Percentiles rank a stretch among this genome's conserved stretches.
Conservation (phyloP, 2,888 invertebrate species). For the Lamellibrachia satsuma region DNA sequence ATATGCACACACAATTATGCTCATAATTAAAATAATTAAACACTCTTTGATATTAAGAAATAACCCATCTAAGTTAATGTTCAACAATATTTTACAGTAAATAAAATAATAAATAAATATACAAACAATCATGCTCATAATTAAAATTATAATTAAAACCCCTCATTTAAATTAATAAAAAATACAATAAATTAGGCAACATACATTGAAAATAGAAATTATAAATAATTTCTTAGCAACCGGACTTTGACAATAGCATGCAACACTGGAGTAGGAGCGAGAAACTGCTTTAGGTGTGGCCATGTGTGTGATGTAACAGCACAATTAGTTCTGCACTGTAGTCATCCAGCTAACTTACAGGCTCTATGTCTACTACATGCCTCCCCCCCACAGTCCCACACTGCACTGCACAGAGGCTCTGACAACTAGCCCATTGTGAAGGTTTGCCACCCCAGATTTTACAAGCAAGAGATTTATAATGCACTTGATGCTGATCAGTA, state of each 20-base stretch:
- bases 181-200: neutral
- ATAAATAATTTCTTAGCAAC: neutral
- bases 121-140: neutral
- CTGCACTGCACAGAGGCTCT: neutral
- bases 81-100: neutral
- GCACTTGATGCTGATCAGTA: neutral
- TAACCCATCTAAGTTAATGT: neutral
- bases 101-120: neutral
- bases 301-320: neutral
- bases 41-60: neutral
- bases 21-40: neutral
- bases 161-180: neutral
- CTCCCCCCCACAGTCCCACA: neutral
- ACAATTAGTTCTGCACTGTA: slow-evolving; percentile 4
- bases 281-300: neutral
- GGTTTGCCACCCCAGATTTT: neutral
- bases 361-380: neutral
- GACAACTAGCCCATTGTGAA: neutral
- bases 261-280: neutral
- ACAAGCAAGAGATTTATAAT: neutral
- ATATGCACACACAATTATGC: neutral
- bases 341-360: neutral
- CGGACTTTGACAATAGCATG: neutral
- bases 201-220: neutral
- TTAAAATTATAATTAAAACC: neutral